phyloP scores from a whole-genome alignment of 2,797 vertebrate species.

The Sphenodon punctatus region DNA sequence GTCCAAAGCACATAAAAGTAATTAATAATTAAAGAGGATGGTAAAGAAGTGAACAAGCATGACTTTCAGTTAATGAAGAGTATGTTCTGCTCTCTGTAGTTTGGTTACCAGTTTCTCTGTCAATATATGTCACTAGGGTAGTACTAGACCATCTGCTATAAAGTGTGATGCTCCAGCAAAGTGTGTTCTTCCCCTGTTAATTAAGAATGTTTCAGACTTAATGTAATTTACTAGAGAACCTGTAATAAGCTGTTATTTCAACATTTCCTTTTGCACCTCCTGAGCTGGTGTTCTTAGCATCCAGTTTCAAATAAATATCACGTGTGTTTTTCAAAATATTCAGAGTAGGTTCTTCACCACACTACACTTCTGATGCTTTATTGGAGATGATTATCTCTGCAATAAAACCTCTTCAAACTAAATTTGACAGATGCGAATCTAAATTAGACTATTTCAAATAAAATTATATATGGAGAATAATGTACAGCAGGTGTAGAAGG shows the following conservation, averaged over 20 bases:
- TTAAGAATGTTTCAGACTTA: not conserved
- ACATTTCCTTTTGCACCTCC: not conserved
- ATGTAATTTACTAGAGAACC: not conserved
- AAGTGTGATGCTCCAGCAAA: not conserved
- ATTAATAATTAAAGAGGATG: conserved; percentile 3
- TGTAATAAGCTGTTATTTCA: not conserved
- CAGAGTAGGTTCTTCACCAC: no score
- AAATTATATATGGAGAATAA: not conserved
- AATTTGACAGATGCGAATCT: not conserved
- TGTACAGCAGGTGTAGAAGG: not conserved
- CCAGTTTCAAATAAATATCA: not conserved
- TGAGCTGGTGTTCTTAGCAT: not conserved
- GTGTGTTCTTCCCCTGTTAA: not conserved
- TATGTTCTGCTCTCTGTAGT: not conserved
- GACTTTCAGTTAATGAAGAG: not conserved
- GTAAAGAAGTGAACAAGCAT: not conserved
- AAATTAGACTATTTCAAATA: not conserved
- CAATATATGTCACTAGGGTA: not conserved
- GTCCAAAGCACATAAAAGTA: not conserved
- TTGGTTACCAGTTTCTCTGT: conserved; percentile 28
- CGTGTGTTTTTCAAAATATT: not conserved
- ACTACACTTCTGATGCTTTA: not conserved
- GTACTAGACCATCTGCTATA: conserved; percentile 46
- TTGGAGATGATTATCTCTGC: not conserved
- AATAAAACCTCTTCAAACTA: not conserved